Evolutionary conservation across 2,888 invertebrate genomes (phyloP), one percentile per base, ranked within the genome.

Genomic region (Ennomos fuscantarius): DNA sequence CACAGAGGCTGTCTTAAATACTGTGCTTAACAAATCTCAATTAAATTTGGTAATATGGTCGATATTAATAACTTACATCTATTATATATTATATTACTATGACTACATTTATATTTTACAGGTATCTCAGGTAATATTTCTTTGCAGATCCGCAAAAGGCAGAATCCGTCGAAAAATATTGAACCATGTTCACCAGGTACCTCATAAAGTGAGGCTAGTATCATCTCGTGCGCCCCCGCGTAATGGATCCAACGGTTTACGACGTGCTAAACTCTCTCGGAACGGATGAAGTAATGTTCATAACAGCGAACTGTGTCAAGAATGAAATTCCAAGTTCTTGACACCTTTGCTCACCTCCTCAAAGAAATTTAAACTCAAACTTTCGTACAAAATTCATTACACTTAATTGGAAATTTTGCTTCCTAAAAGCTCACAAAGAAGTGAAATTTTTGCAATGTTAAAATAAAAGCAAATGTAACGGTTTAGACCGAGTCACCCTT

Each of bases 161-260:
- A 55, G 59, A 60, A 57, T 62, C 50, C 54, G 51, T 76, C 67
- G 65, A 66, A 74, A 76, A 77, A 76, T 77, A 76, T 78, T 68
- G 69, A 62, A 69, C 68, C 62, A 65, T 74, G 68, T 74, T 72
- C 74, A 68, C 65, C 61, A 24, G 69, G 67, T 42, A 64, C 63
- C 66, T 63, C 72, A 68, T 79, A 78, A 77, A 78, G 73, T 69
- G 70, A 69, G 71, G 63, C 66, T 66, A 68, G 78, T 73, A 77
- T 82, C 79, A 84, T 82, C 78, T 79, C 66, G 72, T 71, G 74
- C 71, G 67, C 72, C 70, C 67, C 67, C 72, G 61, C 74, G 81
- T 85, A 86, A 87, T 86, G 82, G 83, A 84, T 80, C 78, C 79
- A 74, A 78, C 78, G 81, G 78, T 87, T 87, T 87, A 87, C 79